Evolutionary conservation across 2,113 vertebrate species (phyloP).

Genomic region (Ibidorhyncha struthersii): DNA sequence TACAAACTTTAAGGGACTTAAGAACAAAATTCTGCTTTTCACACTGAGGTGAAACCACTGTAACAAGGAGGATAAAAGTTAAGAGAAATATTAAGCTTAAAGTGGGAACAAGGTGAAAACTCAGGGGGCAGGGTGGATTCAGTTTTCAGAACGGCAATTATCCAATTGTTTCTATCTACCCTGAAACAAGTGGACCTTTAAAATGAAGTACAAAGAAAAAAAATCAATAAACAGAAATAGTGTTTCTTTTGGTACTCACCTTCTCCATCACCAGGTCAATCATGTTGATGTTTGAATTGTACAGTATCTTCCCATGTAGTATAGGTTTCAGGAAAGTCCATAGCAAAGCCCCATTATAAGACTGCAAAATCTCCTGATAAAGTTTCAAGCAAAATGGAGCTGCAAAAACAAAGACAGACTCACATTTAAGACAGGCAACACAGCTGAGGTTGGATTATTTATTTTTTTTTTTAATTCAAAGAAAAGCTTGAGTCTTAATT

Average conservation of each 20-base stretch:
- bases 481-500: not conserved
- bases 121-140: not conserved
- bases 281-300: constrained; percentile 60
- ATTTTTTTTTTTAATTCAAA: not conserved
- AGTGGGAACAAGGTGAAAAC: not conserved
- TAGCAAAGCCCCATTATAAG: constrained; percentile 72
- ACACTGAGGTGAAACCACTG: not conserved
- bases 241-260: constrained; percentile 14
- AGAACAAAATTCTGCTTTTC: not conserved
- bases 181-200: not conserved
- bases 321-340: constrained; percentile 79
- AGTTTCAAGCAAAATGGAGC: constrained; percentile 76
- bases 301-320: constrained; percentile 76
- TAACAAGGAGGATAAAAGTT: not conserved
- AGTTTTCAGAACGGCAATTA: constrained; percentile 4
- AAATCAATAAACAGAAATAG: not conserved
- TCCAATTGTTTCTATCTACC: not conserved
- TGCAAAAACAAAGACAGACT: not conserved
- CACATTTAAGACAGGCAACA: not conserved
- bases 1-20: not conserved
- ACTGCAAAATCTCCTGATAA: constrained; percentile 76
- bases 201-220: not conserved
- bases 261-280: constrained; percentile 69
- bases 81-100: not conserved
- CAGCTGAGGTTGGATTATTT: not conserved